Evolutionary conservation across 2,113 vertebrate genomes (phyloP).

Genomic region (Leptobrachium ailaonicum): DNA sequence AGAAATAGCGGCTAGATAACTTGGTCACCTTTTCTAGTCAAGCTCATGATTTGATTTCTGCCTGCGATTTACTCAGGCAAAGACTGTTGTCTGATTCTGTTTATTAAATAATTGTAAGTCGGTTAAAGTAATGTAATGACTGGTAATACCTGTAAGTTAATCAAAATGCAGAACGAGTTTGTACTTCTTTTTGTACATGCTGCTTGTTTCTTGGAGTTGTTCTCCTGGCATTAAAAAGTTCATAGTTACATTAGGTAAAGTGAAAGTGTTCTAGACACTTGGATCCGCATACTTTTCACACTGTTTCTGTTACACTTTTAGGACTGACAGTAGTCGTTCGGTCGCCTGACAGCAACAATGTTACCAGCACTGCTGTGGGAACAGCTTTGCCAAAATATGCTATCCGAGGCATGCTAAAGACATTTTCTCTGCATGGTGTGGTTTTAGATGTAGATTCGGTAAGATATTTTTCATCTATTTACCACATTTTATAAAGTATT

Average conservation of each 20-base stretch:
- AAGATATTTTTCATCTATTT: conserved; percentile 55
- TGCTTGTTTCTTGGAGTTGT: neutral
- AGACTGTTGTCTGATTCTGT: too few species aligned
- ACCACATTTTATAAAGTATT: too few species aligned
- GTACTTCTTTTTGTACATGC: neutral
- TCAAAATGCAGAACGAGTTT: too few species aligned
- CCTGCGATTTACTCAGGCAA: too few species aligned
- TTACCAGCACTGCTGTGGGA: conserved; percentile 82
- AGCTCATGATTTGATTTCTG: too few species aligned
- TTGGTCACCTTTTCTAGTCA: too few species aligned
- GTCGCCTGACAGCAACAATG: conserved; percentile 92
- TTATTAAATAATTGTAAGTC: too few species aligned
- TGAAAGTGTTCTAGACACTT: neutral
- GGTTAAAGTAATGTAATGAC: too few species aligned
- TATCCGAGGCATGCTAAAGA: conserved; percentile 95
- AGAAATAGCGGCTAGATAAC: too few species aligned
- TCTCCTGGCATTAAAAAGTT: too few species aligned
- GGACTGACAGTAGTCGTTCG: conserved; percentile 94
- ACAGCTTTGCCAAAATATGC: conserved; percentile 95
- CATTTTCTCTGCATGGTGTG: conserved; percentile 91
- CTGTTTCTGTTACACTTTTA: conserved; percentile 50
- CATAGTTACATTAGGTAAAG: too few species aligned
- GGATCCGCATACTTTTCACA: neutral
- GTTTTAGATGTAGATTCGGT: conserved; percentile 96
- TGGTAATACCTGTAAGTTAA: too few species aligned